Percentiles rank a stretch among this genome's conserved stretches.
Evolutionary conservation across 1,140 invertebrate genomes (phyloP).

Genomic region (fruit fly (Drosophila melanogaster)): DNA sequence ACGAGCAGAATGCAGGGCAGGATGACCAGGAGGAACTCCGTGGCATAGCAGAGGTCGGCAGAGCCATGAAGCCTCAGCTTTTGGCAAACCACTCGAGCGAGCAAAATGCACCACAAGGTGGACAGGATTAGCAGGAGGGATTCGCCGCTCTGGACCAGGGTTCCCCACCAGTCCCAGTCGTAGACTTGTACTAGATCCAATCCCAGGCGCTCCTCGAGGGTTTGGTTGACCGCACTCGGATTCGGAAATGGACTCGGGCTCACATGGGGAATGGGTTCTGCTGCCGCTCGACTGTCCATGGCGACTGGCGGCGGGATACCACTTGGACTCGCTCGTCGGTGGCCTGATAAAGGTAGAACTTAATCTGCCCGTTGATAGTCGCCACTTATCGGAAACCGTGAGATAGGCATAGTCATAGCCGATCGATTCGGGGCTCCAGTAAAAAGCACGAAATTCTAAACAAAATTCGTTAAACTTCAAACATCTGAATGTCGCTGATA

Average conservation of each 20-base stretch:
- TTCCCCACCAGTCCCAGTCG: slow-evolving; percentile 39
- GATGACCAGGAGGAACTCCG: slow-evolving; percentile 58
- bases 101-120: slow-evolving; percentile 55
- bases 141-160: slow-evolving; percentile 33
- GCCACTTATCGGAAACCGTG: slow-evolving; percentile 27
- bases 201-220: not conserved
- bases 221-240: slow-evolving; percentile 1
- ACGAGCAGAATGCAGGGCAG: slow-evolving; percentile 63
- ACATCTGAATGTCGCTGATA: slow-evolving; percentile 3
- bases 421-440: not conserved
- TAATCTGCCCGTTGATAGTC: slow-evolving; percentile 46
- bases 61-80: slow-evolving; percentile 3
- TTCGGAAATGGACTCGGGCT: not conserved
- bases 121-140: slow-evolving; percentile 51
- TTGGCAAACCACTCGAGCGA: slow-evolving; percentile 47
- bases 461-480: slow-evolving; percentile 24
- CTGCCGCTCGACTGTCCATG: slow-evolving; percentile 19
- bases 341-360: slow-evolving; percentile 29
- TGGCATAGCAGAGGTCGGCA: slow-evolving; percentile 20
- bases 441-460: not conserved
- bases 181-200: not conserved
- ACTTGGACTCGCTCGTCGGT: not conserved
- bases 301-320: slow-evolving; percentile 17
- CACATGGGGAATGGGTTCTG: not conserved
- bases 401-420: slow-evolving; percentile 17